A percentile compares a stretch with the other conserved stretches of the same genome.
phyloP scores from a whole-genome alignment of 2,113 vertebrate species.

The Scomber scombrus region DNA sequence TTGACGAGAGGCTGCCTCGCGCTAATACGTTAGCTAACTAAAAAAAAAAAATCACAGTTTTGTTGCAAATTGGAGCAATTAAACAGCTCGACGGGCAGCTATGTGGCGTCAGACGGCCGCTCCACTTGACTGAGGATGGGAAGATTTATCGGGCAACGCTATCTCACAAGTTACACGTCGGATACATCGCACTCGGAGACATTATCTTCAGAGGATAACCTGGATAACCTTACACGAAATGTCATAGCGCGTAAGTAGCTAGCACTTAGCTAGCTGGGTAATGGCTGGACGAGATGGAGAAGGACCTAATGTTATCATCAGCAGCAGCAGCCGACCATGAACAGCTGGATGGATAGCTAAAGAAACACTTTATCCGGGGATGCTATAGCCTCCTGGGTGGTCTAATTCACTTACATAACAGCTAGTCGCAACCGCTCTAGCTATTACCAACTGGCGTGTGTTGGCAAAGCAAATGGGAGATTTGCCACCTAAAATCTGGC shows the following conservation, averaged over 20 bases:
- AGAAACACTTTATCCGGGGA: slow-evolving; percentile 69
- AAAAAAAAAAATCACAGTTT: slow-evolving; percentile 60
- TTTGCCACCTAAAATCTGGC: slow-evolving; percentile 47
- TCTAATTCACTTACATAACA: slow-evolving; percentile 80
- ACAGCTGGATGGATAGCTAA: slow-evolving; percentile 72
- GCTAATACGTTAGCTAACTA: slow-evolving; percentile 66
- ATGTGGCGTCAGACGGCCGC: slow-evolving; percentile 53
- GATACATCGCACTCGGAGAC: slow-evolving; percentile 50
- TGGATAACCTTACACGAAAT: slow-evolving; percentile 84
- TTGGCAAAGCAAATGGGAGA: slow-evolving; percentile 65
- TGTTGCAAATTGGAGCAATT: slow-evolving; percentile 56
- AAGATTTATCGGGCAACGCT: slow-evolving; percentile 37
- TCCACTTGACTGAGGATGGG: slow-evolving; percentile 74
- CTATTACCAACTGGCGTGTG: slow-evolving; percentile 57
- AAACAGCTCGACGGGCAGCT: slow-evolving; percentile 55
- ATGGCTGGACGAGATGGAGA: slow-evolving; percentile 74
- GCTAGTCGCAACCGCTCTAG: slow-evolving; percentile 45
- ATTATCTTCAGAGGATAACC: slow-evolving; percentile 77
- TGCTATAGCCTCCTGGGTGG: slow-evolving; percentile 74
- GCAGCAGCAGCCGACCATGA: slow-evolving; percentile 55
- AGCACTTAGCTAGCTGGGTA: slow-evolving; percentile 76
- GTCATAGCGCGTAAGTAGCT: slow-evolving; percentile 80
- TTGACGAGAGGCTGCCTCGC: slow-evolving; percentile 40
- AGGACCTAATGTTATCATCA: slow-evolving; percentile 62
- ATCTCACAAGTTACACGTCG: slow-evolving; percentile 52